Evolutionary conservation across 2,888 invertebrate species (phyloP).

Genomic region (Tillus elongatus): DNA sequence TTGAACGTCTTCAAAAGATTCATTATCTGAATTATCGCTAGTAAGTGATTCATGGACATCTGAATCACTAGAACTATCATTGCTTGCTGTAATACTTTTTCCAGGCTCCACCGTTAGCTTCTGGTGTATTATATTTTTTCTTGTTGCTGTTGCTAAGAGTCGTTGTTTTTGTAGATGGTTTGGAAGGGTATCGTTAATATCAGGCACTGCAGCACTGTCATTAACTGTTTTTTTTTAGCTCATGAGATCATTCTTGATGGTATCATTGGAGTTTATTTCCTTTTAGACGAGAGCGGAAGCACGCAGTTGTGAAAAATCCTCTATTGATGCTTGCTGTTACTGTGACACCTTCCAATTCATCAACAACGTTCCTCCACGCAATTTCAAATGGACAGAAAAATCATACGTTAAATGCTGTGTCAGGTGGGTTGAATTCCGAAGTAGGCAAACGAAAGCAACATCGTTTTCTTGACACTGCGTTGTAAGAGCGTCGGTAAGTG

Average conservation of each 20-base stretch:
- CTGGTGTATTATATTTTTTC: constrained; percentile 16
- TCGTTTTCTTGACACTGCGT: constrained; percentile 27
- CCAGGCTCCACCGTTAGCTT: constrained; percentile 16
- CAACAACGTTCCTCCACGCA: constrained; percentile 4
- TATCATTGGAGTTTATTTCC: constrained; percentile 5
- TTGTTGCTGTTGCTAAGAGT: constrained; percentile 14
- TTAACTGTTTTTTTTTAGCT: constrained; percentile 7
- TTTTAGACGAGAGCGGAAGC: constrained; percentile 8
- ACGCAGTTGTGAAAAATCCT: neutral
- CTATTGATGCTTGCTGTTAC: neutral
- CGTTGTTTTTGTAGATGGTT: constrained; percentile 18
- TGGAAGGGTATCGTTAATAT: constrained; percentile 11
- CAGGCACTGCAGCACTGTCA: constrained; percentile 9
- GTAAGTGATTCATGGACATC: constrained; percentile 15
- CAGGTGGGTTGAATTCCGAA: constrained; percentile 12
- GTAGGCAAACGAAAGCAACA: constrained; percentile 29
- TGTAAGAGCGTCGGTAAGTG: constrained; percentile 28
- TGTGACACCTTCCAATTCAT: constrained; percentile 1
- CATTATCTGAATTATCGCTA: constrained; percentile 17
- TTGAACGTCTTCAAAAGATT: constrained; percentile 8
- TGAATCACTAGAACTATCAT: constrained; percentile 15
- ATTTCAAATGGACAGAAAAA: constrained; percentile 6
- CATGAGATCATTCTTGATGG: neutral
- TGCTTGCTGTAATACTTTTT: constrained; percentile 16
- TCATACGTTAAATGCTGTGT: constrained; percentile 3